Percentiles rank a stretch among this genome's conserved stretches.
These are phyloP conservation scores for Rhynchonycteris naso DNA, from an alignment of 2,797 vertebrate genomes.

Conservation along the genomic window DNA sequence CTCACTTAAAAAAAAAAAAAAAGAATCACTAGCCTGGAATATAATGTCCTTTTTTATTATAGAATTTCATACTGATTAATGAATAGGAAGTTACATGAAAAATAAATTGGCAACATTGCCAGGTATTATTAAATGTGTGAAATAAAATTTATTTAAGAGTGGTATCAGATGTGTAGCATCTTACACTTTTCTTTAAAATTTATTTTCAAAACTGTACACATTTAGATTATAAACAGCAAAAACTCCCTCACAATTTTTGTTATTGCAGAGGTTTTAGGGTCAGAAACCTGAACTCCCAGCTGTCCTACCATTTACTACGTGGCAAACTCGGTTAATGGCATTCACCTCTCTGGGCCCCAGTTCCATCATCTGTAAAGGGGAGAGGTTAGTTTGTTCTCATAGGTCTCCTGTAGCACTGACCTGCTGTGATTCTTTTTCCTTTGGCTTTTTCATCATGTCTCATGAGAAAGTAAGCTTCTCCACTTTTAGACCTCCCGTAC, in stretches of 20 bases:
- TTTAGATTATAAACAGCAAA: slow-evolving; percentile 34
- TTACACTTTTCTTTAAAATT: not conserved
- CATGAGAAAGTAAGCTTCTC: not conserved
- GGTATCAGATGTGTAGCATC: not conserved
- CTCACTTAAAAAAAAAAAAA: too few relatives aligned
- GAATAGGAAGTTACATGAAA: not conserved
- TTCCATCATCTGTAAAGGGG: not conserved
- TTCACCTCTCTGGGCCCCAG: not conserved
- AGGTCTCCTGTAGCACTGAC: not conserved
- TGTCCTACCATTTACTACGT: not conserved
- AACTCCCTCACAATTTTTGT: not conserved
- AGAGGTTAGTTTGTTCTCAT: not conserved
- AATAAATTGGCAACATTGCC: not conserved
- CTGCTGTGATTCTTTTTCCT: not conserved
- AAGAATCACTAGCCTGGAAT: not conserved
- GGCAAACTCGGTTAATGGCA: not conserved
- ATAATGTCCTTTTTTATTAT: not conserved
- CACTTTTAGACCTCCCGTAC: not conserved
- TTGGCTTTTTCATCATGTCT: not conserved
- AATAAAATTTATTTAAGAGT: not conserved
- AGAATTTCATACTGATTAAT: not conserved
- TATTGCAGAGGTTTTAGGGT: not conserved
- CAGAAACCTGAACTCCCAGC: not conserved
- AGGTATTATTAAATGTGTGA: not conserved
- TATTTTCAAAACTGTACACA: not conserved